A percentile compares a stretch with the other conserved stretches of the same genome.
Conservation (phyloP, 2,888 invertebrate species). For the Caenorhabditis uteleia region DNA sequence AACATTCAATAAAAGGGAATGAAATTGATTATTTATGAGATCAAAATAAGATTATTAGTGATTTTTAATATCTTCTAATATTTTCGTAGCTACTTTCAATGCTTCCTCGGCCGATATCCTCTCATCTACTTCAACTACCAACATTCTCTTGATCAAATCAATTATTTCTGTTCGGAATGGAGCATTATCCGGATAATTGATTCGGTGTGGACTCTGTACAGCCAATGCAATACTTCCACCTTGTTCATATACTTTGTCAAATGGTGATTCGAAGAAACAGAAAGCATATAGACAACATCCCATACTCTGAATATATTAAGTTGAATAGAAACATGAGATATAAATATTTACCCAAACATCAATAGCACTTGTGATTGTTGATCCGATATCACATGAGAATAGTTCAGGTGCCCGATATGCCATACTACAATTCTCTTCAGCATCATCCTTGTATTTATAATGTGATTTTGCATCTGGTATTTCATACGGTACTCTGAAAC, state of each 20-base stretch:
- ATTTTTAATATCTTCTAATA: too few relatives aligned
- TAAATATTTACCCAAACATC: constrained; percentile 82
- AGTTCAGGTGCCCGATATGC: constrained; percentile 87
- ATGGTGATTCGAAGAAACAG: constrained; percentile 85
- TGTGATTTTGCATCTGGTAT: constrained; percentile 70
- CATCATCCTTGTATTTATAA: constrained; percentile 78
- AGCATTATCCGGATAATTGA: constrained; percentile 41
- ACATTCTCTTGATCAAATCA: constrained; percentile 26
- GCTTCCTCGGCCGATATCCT: constrained; percentile 20
- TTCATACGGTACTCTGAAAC: constrained; percentile 68
- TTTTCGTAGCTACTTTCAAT: too few relatives aligned
- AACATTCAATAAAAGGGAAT: too few relatives aligned
- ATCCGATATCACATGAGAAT: constrained; percentile 83
- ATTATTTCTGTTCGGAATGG: constrained; percentile 13
- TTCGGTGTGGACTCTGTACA: constrained; percentile 72
- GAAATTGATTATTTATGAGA: too few relatives aligned
- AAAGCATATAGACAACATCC: constrained; percentile 86
- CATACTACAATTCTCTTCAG: constrained; percentile 86
- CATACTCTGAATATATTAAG: constrained; percentile 76
- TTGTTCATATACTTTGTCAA: constrained; percentile 82
- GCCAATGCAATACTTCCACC: constrained; percentile 87
- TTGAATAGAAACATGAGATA: not conserved
- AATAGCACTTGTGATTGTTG: constrained; percentile 82
- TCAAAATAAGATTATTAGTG: too few relatives aligned
- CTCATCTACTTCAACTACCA: constrained; percentile 24